Conservation (phyloP, 2,888 invertebrate species). For the Drosophila fungiperda region DNA sequence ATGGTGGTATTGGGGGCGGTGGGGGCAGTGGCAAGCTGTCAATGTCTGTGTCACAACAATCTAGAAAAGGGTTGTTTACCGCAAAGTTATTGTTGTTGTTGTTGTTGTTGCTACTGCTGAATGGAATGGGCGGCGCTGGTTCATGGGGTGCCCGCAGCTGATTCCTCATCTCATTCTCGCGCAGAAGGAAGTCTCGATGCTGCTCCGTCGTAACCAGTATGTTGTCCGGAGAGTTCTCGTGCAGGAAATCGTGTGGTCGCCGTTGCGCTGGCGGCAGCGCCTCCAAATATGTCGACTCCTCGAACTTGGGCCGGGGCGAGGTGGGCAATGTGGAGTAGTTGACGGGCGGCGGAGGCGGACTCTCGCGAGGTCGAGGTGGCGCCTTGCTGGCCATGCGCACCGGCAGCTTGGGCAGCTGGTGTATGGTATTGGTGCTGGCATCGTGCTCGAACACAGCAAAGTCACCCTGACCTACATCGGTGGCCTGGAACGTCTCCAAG, state of each 20-base stretch:
- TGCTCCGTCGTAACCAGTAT: slow-evolving; percentile 84
- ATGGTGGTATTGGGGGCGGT: slow-evolving; percentile 57
- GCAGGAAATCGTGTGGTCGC: slow-evolving; percentile 81
- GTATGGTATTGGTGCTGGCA: slow-evolving; percentile 83
- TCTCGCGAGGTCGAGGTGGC: slow-evolving; percentile 80
- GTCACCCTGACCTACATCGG: slow-evolving; percentile 84
- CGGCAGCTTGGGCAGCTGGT: slow-evolving; percentile 75
- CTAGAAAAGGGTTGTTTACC: slow-evolving; percentile 84
- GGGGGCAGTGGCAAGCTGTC: slow-evolving; percentile 77
- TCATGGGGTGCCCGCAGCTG: slow-evolving; percentile 78
- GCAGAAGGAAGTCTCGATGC: slow-evolving; percentile 83
- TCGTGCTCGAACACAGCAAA: slow-evolving; percentile 85
- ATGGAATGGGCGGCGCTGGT: slow-evolving; percentile 75
- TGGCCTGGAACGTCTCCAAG: slow-evolving; percentile 82
- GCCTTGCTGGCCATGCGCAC: slow-evolving; percentile 68
- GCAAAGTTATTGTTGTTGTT: slow-evolving; percentile 58
- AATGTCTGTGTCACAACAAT: slow-evolving; percentile 78
- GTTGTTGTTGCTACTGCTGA: slow-evolving; percentile 34
- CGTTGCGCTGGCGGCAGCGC: slow-evolving; percentile 82
- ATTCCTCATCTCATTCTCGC: slow-evolving; percentile 84
- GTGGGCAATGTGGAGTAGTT: slow-evolving; percentile 83
- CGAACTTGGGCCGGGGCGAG: slow-evolving; percentile 44
- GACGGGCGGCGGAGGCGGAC: slow-evolving; percentile 85
- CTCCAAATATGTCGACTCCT: slow-evolving; percentile 81
- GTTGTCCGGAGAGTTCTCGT: slow-evolving; percentile 84